phyloP scores from a whole-genome alignment of 2,113 vertebrate species.

The Eclectus roratus region DNA sequence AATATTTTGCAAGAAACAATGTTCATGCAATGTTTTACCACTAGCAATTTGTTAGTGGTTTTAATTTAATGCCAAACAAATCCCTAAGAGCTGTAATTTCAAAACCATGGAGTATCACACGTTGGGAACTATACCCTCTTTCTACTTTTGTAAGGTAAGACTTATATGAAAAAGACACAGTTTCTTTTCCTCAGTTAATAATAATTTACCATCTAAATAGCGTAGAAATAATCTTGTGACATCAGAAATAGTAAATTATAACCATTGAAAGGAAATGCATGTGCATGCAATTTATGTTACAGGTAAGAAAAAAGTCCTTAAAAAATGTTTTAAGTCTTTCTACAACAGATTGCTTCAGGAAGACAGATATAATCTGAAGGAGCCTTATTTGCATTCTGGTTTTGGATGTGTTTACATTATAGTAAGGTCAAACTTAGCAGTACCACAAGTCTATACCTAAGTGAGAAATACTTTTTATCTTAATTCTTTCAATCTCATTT shows the following conservation, averaged over 20 bases:
- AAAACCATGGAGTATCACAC: conserved; percentile 37
- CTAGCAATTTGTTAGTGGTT: conserved; percentile 70
- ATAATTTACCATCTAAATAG: neutral
- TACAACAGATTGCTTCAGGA: neutral
- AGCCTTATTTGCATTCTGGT: neutral
- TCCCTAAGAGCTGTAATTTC: conserved; percentile 39
- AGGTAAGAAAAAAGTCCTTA: neutral
- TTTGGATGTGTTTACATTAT: neutral
- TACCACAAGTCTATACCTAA: neutral
- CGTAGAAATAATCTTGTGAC: neutral
- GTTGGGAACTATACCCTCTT: neutral
- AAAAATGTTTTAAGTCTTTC: neutral
- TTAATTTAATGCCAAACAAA: conserved; percentile 57
- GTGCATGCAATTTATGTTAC: neutral
- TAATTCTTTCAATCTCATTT: neutral
- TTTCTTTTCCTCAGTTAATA: neutral
- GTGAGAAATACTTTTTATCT: neutral
- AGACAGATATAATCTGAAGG: neutral
- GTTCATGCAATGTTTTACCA: conserved; percentile 69
- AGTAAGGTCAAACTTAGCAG: neutral
- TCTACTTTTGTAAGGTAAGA: conserved; percentile 16
- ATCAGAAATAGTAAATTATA: neutral
- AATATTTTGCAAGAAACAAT: conserved; percentile 75
- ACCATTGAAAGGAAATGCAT: neutral
- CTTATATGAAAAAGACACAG: neutral